Percentiles rank a stretch among this genome's conserved stretches.
These are phyloP conservation scores for Cephus spinipes DNA, from an alignment of 2,888 invertebrate genomes.

Conservation along the genomic window DNA sequence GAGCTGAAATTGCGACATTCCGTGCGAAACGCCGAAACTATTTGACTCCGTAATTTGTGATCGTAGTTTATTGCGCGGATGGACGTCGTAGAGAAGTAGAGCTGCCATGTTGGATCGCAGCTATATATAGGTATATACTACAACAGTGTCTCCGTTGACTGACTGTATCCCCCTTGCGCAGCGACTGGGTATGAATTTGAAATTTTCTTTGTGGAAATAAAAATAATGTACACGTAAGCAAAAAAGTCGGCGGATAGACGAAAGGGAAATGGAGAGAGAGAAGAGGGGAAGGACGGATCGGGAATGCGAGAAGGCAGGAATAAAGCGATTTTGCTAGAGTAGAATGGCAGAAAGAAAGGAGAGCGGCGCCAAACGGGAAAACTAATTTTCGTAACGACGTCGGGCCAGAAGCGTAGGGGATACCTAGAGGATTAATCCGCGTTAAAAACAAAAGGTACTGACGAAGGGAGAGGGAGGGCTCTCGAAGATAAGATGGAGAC, in stretches of 20 bases:
- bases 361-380: neutral
- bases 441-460: conserved; percentile 18
- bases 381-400: conserved; percentile 6
- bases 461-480: conserved; percentile 17
- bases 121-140: neutral
- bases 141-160: neutral
- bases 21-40: conserved; percentile 65
- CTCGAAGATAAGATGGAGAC: conserved; percentile 24
- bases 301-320: neutral
- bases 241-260: neutral
- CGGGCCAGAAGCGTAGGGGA: neutral
- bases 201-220: neutral
- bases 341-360: neutral
- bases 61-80: conserved; percentile 66
- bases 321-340: neutral
- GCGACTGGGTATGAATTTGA: neutral
- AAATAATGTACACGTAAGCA: neutral
- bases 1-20: conserved; percentile 66
- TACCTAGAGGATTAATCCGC: conserved; percentile 22
- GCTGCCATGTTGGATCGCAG: neutral
- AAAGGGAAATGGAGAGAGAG: neutral
- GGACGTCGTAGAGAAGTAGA: conserved; percentile 42
- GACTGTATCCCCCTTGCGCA: neutral
- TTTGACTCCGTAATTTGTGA: conserved; percentile 67
- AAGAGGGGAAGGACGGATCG: neutral